Conservation (phyloP, 2,113 vertebrate genomes). For the Microtus montanus region DNA sequence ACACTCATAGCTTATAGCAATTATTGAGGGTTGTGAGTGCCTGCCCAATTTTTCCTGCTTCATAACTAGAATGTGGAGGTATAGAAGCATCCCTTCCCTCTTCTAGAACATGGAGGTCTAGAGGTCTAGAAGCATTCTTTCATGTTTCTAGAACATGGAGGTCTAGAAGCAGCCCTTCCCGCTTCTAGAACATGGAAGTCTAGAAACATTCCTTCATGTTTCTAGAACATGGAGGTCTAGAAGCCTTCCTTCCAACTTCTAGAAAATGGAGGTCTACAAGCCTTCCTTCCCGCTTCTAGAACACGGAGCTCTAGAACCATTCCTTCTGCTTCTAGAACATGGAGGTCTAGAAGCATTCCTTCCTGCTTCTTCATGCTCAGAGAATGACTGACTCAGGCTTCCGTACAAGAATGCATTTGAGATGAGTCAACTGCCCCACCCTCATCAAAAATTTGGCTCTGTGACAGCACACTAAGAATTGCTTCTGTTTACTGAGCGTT, state of each 20-base stretch:
- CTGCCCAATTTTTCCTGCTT: not conserved
- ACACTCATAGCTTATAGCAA: not conserved
- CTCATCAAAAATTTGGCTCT: too few species aligned
- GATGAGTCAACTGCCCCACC: not conserved
- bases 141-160: too few species aligned
- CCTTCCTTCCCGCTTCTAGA: too few species aligned
- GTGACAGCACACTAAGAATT: not conserved
- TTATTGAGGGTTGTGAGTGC: not conserved
- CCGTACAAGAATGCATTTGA: not conserved
- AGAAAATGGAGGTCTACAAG: too few species aligned
- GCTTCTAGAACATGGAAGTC: too few species aligned
- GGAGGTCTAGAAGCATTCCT: too few species aligned
- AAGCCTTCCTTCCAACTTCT: fast-evolving
- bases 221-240: too few species aligned
- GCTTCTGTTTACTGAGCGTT: not conserved
- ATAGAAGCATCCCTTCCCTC: not conserved
- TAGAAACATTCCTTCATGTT: too few species aligned
- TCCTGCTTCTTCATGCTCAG: not conserved
- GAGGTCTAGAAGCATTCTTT: too few species aligned
- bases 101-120: too few species aligned
- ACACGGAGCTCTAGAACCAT: fast-evolving
- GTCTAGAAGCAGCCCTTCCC: too few species aligned
- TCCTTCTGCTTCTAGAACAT: too few species aligned
- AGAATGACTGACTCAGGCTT: not conserved
- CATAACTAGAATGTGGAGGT: not conserved